These are phyloP conservation scores for Therioaphis trifolii DNA, from an alignment of 2,888 invertebrate genomes.

Conservation along the genomic window DNA sequence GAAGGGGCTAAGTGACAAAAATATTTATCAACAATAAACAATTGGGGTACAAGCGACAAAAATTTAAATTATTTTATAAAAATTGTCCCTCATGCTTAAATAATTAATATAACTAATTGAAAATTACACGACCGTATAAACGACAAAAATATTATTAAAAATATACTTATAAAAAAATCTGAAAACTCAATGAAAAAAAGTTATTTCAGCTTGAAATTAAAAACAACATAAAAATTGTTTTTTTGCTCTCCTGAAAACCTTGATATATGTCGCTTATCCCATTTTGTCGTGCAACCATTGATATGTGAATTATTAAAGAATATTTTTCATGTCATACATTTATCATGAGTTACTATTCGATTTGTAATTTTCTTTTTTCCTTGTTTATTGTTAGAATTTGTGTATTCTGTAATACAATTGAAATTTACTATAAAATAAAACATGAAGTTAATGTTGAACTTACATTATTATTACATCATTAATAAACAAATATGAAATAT, in stretches of 20 bases:
- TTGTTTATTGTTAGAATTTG: too few species aligned
- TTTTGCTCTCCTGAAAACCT: constrained; percentile 25
- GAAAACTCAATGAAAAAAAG: constrained; percentile 12
- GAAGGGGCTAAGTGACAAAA: constrained; percentile 3
- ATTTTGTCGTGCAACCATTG: background rate
- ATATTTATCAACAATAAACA: constrained; percentile 15
- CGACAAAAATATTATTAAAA: background rate
- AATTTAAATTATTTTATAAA: constrained; percentile 13
- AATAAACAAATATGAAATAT: too few species aligned
- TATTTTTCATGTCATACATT: too few species aligned
- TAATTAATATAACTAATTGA: constrained; percentile 5
- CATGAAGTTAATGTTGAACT: too few species aligned
- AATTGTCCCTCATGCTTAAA: background rate
- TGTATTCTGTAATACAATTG: too few species aligned
- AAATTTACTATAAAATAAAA: too few species aligned
- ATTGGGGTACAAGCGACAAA: too few species aligned
- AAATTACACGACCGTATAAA: background rate
- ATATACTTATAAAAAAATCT: constrained; percentile 3
- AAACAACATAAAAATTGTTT: constrained; percentile 2
- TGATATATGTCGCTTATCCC: background rate
- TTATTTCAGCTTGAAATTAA: background rate
- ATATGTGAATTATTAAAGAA: too few species aligned
- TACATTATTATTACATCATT: too few species aligned
- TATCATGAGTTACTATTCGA: too few species aligned
- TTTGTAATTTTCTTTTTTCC: too few species aligned